Conservation (phyloP, 1,140 invertebrate genomes). For the Acromyrmex echinatior region DNA sequence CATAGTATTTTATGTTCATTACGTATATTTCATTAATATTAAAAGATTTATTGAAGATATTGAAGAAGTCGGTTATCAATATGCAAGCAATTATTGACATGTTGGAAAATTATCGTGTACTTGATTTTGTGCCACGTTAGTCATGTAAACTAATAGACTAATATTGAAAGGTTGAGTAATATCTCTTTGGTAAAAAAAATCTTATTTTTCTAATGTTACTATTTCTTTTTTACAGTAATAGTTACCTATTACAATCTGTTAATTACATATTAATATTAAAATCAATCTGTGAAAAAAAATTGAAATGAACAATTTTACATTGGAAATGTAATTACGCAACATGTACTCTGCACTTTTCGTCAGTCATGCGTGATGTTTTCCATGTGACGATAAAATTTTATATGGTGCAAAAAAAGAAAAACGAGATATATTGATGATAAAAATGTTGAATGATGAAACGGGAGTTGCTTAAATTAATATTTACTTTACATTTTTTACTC, state of each 20-base stretch:
- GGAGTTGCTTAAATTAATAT: background rate
- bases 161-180: background rate
- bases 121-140: slow-evolving; percentile 21
- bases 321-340: background rate
- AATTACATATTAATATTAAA: background rate
- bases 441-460: background rate
- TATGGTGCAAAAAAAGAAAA: background rate
- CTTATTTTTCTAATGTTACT: background rate
- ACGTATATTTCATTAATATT: background rate
- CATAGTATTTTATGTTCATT: slow-evolving; percentile 1
- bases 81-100: slow-evolving; percentile 15
- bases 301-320: background rate
- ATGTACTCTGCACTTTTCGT: background rate
- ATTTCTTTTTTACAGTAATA: background rate
- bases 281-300: background rate
- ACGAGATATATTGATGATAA: background rate
- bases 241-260: background rate
- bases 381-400: background rate
- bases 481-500: background rate
- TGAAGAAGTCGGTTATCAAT: slow-evolving; percentile 7
- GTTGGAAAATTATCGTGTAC: slow-evolving; percentile 19
- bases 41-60: slow-evolving; percentile 1
- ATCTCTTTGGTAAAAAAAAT: background rate
- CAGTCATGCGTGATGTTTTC: background rate
- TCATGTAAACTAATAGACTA: slow-evolving; percentile 17